These are phyloP conservation scores for Vanessa atalanta DNA, from an alignment of 1,140 invertebrate genomes.

Conservation along the genomic window DNA sequence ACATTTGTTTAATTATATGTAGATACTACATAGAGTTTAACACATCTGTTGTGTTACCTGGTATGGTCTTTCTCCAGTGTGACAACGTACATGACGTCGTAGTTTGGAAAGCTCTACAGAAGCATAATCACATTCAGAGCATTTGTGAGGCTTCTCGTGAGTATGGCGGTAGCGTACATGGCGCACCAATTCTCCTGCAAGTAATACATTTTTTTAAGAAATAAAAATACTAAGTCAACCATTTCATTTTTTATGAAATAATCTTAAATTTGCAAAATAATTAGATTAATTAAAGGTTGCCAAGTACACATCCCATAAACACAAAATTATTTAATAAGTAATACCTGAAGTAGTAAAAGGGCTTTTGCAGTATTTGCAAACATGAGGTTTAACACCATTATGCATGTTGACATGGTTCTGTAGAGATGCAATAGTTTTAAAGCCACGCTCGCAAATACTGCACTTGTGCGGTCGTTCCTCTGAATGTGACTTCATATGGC, in stretches of 20 bases:
- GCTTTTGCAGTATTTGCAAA: conserved; percentile 95
- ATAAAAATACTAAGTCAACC: not conserved
- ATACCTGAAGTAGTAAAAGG: conserved; percentile 96
- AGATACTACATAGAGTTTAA: too few species aligned
- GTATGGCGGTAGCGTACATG: conserved; percentile 96
- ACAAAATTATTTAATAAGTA: conserved; percentile 34
- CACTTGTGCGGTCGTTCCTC: conserved; percentile 97
- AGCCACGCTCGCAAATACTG: conserved; percentile 95
- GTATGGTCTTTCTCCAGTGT: conserved; percentile 92
- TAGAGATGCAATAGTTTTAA: conserved; percentile 95
- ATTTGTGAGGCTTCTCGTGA: conserved; percentile 97
- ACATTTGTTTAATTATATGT: too few species aligned
- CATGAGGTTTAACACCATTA: conserved; percentile 96
- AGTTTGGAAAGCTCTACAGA: conserved; percentile 96
- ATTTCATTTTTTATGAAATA: not conserved
- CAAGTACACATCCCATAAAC: too few species aligned
- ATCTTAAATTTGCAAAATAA: not conserved
- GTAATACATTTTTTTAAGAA: not conserved
- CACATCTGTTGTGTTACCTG: conserved; percentile 75
- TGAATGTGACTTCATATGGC: conserved; percentile 98
- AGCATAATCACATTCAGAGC: conserved; percentile 96
- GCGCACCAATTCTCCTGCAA: conserved; percentile 92
- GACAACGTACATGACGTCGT: conserved; percentile 95
- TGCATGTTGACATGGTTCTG: conserved; percentile 99
- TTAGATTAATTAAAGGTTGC: not conserved